Base-by-base conservation (phyloP, 2,797 vertebrate species). In the Enteromius unitaeniatus region DNA sequence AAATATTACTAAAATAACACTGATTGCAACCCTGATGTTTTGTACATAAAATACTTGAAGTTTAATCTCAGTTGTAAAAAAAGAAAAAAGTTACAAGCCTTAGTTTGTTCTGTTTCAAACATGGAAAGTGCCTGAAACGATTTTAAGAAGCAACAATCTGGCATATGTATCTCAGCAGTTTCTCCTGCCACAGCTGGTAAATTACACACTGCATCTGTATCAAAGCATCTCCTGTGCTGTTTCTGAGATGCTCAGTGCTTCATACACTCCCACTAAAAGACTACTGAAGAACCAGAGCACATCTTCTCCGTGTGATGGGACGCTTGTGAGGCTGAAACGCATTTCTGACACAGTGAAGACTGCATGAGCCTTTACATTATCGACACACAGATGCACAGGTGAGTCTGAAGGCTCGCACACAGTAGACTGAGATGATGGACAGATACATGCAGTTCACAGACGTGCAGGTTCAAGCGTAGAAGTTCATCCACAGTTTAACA, bases 121-220 rank as follows among this genome's bases (percentile, higher is more conserved):
- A 64, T 58, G 55, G 60, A 64, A 17, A 64, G 15, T 15, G 28
- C 26, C 62, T 31, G 19, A 68, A 37, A 13, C 17, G 0, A 40
- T 68, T 40, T 40, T 15, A 3, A 58, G 53, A 76, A 34, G 34
- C 5, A 58, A 37, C 31, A 58, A 15, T 40, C 51, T 58, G 13
- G 37, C 51, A 74, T 21, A 31, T 75, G 62, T 14, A 42, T 53
- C 37, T 60, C 72, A 69, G 65, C 31, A 79, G 47, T 65, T 60
- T 80, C 28, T 58, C 62, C 23, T 51, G 55, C 77, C 42, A 26
- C 79, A 62, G 64, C 65, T 77, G 62, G 11, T 75, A 77, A 67
- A 81, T 31, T 37, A 76, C 23, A 40, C 74, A 26, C 47, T 45
- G 53, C 28, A 31, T 23, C 37, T 78, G 37, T 15, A 45, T 28